Evolutionary conservation across 2,888 invertebrate species (phyloP).

Genomic region (Saturnia pavonia): DNA sequence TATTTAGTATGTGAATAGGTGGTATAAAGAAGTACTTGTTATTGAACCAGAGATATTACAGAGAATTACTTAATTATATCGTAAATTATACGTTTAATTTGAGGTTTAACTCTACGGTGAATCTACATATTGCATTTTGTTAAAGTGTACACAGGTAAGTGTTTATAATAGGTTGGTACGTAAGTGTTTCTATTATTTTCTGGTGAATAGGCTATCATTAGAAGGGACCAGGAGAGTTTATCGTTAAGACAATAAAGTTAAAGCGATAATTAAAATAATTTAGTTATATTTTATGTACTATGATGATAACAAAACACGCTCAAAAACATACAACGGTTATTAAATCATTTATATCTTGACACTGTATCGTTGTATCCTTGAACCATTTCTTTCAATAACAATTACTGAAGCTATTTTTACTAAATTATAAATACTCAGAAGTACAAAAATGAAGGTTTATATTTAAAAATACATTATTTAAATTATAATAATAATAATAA

Average conservation of each 20-base stretch:
- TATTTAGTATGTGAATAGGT: too few species aligned
- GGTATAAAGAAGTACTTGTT: too few species aligned
- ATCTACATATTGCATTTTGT: not conserved
- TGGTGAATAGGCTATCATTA: not conserved
- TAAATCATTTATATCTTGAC: not conserved
- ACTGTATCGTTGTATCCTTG: not conserved
- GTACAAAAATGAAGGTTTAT: not conserved
- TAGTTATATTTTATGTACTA: not conserved
- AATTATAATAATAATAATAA: not conserved
- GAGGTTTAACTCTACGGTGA: not conserved
- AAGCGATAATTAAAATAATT: not conserved
- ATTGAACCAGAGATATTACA: too few species aligned
- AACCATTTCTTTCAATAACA: constrained; percentile 1
- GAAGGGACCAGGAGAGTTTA: not conserved
- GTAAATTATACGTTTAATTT: not conserved
- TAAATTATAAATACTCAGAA: not conserved
- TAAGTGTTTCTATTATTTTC: not conserved
- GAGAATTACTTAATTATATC: too few species aligned
- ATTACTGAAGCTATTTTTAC: not conserved
- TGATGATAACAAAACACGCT: not conserved
- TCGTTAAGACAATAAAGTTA: not conserved
- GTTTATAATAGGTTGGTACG: not conserved
- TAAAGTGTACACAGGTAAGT: not conserved
- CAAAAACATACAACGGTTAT: not conserved
- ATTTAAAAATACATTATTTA: not conserved